Percentiles rank a stretch among this genome's conserved stretches.
Evolutionary conservation across 2,888 invertebrate genomes (phyloP).

Genomic region (Nebria salina): DNA sequence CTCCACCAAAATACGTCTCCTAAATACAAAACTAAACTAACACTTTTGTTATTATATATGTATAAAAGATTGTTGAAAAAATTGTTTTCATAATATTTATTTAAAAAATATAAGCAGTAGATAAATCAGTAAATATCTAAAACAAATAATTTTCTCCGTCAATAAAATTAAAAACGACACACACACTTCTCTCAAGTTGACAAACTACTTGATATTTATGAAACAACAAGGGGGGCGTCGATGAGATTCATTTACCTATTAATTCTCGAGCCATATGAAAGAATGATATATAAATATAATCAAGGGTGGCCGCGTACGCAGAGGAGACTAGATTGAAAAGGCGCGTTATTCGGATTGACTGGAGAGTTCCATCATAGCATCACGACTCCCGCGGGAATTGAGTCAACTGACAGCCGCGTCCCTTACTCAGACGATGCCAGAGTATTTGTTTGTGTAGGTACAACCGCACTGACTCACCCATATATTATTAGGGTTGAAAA

Average conservation of each 20-base stretch:
- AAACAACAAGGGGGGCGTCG: constrained; percentile 27
- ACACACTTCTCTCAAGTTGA: neutral
- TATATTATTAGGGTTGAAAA: too few species aligned
- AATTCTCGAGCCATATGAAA: constrained; percentile 34
- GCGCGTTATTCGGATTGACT: constrained; percentile 62
- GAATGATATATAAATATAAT: constrained; percentile 45
- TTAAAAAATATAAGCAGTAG: too few species aligned
- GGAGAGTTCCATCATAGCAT: constrained; percentile 61
- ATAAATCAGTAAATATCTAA: too few species aligned
- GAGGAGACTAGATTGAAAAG: constrained; percentile 58
- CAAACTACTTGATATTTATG: constrained; percentile 15
- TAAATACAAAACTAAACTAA: too few species aligned
- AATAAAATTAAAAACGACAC: neutral
- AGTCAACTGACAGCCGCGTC: constrained; percentile 54
- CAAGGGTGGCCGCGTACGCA: constrained; percentile 19
- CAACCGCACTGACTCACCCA: too few species aligned
- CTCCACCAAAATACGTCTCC: too few species aligned
- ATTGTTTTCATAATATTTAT: too few species aligned
- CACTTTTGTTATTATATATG: too few species aligned
- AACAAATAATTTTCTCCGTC: too few species aligned
- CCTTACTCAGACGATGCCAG: constrained; percentile 54
- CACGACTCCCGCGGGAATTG: constrained; percentile 59
- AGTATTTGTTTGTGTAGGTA: too few species aligned
- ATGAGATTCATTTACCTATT: constrained; percentile 43
- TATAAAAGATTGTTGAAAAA: too few species aligned